Base-by-base conservation (phyloP, 2,888 invertebrate species). In the Zaprionus obscuricornis region DNA sequence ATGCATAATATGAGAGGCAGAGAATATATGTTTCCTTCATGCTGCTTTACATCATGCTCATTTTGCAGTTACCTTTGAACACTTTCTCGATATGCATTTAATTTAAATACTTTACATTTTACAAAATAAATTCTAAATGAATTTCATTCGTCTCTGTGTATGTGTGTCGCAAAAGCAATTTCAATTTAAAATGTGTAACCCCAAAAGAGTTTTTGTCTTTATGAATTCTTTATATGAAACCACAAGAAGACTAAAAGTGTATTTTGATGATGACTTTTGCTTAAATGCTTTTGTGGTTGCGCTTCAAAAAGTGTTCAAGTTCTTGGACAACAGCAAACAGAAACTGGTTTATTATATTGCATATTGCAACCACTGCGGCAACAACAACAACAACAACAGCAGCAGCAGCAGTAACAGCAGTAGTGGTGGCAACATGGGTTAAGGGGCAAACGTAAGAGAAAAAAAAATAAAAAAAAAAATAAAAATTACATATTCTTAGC, bases 261-360 rank as follows among this genome's bases (percentile, higher is more conserved):
- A 10, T 22, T 7, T 43, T 10, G 34, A 16, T 18, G 37, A 57
- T 45, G 55, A 64, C 51, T 76, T 66, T 72, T 67, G 71, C 63
- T 66, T 74, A 83, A 74, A 74, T 76, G 78, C 42, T 79, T 60
- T 84, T 82, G 83, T 47, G 85, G 79, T 70, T 65, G 59, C 54
- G 20, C 22, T 51, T n/a, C n/a, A n/a, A n/a, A n/a, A 17, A 20
- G 14, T 10, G 29, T 42, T 22, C 54, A 34, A 11, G 50, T 51
- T 16, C 13, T 29, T 43, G 33, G 17, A 10, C 51, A 39, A 24
- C 33, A 39, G 18, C 68, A 69, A 56, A 22, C 59, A 37, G 27
- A 62, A 74, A 75, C 77, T 60, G 67, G 83, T 81, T 85, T 81
- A 31, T n/a, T n/a, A n/a, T n/a, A n/a, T n/a, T n/a, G n/a, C n/a